These are phyloP conservation scores for Steinernema feltiae DNA, from an alignment of 1,140 invertebrate genomes.

Conservation along the genomic window DNA sequence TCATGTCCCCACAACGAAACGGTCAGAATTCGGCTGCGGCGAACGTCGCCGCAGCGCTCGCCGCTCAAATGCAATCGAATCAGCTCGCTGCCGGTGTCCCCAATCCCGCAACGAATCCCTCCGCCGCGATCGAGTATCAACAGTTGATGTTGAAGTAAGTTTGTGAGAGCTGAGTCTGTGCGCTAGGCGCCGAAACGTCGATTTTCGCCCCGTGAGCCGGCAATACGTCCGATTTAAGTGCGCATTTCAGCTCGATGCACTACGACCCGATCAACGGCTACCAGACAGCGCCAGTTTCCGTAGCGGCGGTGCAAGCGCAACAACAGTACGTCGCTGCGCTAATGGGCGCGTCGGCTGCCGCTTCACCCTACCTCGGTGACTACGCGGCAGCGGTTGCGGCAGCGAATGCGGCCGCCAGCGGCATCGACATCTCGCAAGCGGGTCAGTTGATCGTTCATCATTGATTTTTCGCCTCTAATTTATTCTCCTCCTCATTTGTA, in stretches of 20 bases:
- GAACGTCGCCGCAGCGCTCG: not conserved
- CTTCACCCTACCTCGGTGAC: slow-evolving; percentile 11
- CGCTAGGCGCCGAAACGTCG: no score
- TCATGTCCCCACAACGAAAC: slow-evolving; percentile 29
- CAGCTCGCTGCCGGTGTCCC: not conserved
- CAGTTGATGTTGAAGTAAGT: slow-evolving; percentile 38
- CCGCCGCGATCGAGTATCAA: slow-evolving; percentile 25
- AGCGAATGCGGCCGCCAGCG: slow-evolving; percentile 16
- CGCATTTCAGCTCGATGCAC: slow-evolving; percentile 25
- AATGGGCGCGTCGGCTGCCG: slow-evolving; percentile 22
- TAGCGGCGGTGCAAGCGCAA: slow-evolving; percentile 37
- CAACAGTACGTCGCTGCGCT: slow-evolving; percentile 29
- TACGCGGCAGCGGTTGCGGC: slow-evolving; percentile 13
- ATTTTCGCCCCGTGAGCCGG: no score
- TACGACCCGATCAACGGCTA: slow-evolving; percentile 32
- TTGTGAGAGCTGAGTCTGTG: no score
- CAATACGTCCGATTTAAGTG: no score
- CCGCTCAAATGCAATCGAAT: not conserved
- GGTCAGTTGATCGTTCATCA: slow-evolving; percentile 13
- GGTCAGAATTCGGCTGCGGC: slow-evolving; percentile 23
- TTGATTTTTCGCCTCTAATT: not conserved
- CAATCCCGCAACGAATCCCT: slow-evolving; percentile 15
- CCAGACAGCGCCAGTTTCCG: not conserved
- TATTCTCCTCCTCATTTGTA: not conserved
- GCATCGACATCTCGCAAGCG: slow-evolving; percentile 2